These are phyloP conservation scores for Oegoconia quadripuncta DNA, from an alignment of 2,888 invertebrate species.

Conservation along the genomic window DNA sequence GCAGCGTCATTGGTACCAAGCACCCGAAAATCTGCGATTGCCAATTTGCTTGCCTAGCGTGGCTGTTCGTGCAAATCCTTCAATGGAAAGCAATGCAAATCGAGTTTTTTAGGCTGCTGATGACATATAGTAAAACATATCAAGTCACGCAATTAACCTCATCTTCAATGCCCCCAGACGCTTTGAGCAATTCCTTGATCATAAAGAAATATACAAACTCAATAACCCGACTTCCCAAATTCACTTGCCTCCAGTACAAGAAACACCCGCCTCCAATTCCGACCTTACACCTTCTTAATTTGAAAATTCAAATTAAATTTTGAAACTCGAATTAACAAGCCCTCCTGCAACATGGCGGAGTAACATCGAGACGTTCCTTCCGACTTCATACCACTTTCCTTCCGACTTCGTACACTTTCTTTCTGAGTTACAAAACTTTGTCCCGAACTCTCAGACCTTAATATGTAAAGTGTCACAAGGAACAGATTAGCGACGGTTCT, in stretches of 20 bases:
- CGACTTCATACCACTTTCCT: conserved; percentile 22
- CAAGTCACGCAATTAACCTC: too few species aligned
- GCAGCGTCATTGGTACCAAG: too few species aligned
- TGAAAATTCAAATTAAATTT: conserved; percentile 4
- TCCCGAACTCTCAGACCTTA: conserved; percentile 37
- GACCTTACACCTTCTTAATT: background rate
- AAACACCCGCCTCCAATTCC: background rate
- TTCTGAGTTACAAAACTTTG: conserved; percentile 17
- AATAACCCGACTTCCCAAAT: too few species aligned
- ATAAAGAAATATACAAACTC: too few species aligned
- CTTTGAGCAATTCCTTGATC: too few species aligned
- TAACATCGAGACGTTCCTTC: conserved; percentile 15
- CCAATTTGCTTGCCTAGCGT: too few species aligned
- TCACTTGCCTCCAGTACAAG: background rate
- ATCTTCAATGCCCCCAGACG: too few species aligned
- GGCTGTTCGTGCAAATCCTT: too few species aligned
- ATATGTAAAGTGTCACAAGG: conserved; percentile 55
- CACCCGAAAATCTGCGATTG: too few species aligned
- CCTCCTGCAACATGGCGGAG: conserved; percentile 8
- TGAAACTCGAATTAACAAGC: conserved; percentile 8
- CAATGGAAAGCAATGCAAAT: too few species aligned
- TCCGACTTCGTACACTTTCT: conserved; percentile 30
- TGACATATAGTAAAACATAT: too few species aligned
- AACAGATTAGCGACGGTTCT: conserved; percentile 48
- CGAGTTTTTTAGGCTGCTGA: too few species aligned